phyloP scores from a whole-genome alignment of 2,113 vertebrate species.

The Ceyx cyanopectus region DNA sequence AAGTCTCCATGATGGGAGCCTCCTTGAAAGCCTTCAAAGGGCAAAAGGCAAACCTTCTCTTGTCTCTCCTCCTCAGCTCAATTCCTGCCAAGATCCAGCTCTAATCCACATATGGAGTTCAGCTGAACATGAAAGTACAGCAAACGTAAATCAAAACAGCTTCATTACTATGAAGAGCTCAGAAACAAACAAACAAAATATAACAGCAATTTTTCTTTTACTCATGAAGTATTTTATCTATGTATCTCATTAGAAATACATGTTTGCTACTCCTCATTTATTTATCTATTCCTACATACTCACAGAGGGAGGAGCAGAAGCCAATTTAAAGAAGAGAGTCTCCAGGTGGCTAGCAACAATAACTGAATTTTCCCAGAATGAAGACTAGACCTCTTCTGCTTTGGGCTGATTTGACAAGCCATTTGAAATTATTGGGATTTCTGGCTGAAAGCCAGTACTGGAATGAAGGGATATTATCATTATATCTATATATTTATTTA shows the following conservation, averaged over 20 bases:
- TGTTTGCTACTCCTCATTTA: neutral
- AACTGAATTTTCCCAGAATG: neutral
- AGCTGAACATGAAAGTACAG: neutral
- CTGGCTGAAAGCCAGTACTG: neutral
- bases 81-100: neutral
- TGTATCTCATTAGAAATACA: neutral
- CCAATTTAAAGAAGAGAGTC: neutral
- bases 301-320: neutral
- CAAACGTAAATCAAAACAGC: neutral
- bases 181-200: neutral
- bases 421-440: neutral
- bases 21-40: neutral
- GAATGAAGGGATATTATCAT: neutral
- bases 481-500: neutral
- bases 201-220: neutral
- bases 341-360: neutral
- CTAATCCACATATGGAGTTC: neutral
- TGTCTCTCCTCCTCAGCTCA: neutral
- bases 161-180: neutral
- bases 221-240: neutral
- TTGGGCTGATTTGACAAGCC: neutral
- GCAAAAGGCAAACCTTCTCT: neutral
- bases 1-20: accelerated
- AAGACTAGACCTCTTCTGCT: neutral
- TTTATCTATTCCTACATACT: neutral